Percentiles rank a stretch among this genome's conserved stretches.
Evolutionary conservation across 2,113 vertebrate species (phyloP).

Genomic region (Hystrix brachyura): DNA sequence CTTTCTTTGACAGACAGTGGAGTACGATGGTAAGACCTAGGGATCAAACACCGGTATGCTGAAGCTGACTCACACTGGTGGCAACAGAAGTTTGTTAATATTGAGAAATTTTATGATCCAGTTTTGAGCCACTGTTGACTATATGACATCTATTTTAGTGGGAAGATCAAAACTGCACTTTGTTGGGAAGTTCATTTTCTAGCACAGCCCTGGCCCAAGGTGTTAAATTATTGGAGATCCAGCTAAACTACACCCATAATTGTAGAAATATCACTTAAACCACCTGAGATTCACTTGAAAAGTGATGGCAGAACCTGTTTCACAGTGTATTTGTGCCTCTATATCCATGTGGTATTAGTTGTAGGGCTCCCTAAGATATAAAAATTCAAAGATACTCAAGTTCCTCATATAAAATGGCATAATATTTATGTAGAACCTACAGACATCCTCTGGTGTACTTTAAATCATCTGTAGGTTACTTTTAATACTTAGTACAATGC

Average conservation of each 20-base stretch:
- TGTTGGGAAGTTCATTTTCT: background rate
- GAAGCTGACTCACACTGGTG: background rate
- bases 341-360: background rate
- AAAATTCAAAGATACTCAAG: background rate
- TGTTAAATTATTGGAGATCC: background rate
- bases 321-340: background rate
- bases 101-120: background rate
- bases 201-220: background rate
- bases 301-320: background rate
- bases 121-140: background rate
- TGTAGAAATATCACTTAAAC: background rate
- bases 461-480: background rate
- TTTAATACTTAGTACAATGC: background rate
- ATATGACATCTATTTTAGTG: background rate
- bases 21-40: background rate
- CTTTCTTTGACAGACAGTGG: background rate
- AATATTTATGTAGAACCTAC: background rate
- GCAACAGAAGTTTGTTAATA: background rate
- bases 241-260: background rate
- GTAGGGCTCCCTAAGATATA: background rate
- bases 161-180: background rate
- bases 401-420: background rate
- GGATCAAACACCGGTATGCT: background rate
- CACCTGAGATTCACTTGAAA: background rate
- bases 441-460: background rate